Conservation (phyloP, 2,797 vertebrate species). For the Nannoperca obscura region DNA sequence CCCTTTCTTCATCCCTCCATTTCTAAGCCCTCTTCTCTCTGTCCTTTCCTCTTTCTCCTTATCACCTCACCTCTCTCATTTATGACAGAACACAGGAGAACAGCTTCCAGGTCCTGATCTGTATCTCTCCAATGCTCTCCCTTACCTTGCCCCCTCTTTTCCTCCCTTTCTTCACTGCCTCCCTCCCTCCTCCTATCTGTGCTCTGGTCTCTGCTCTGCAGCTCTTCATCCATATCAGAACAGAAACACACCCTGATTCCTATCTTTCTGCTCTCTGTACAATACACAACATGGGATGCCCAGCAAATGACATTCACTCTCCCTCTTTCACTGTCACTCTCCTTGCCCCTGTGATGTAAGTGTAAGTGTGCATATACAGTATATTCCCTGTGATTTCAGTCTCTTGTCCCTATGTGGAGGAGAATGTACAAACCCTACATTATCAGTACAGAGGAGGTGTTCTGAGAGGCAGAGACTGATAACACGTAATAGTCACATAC, state of each 20-base stretch:
- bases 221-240: constrained; percentile 72
- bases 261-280: constrained; percentile 66
- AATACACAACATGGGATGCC: constrained; percentile 58
- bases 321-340: constrained; percentile 10
- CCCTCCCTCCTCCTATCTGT: constrained; percentile 40
- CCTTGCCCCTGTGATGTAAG: constrained; percentile 27
- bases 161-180: constrained; percentile 2
- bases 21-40: constrained; percentile 50
- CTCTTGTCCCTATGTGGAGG: constrained; percentile 30
- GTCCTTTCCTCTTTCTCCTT: constrained; percentile 69
- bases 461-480: constrained; percentile 33
- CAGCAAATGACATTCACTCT: constrained; percentile 37
- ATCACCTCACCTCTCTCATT: constrained; percentile 71
- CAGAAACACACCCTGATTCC: constrained; percentile 72
- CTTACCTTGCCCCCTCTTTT: constrained; percentile 36
- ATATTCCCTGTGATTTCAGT: constrained; percentile 45
- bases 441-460: constrained; percentile 43
- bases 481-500: constrained; percentile 31
- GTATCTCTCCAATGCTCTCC: constrained; percentile 64
- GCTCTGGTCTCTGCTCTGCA: constrained; percentile 66
- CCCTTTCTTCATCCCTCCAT: constrained; percentile 61
- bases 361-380: constrained; percentile 25
- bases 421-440: constrained; percentile 40
- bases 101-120: constrained; percentile 77
- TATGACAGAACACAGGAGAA: constrained; percentile 74